Conservation (phyloP, 1,140 invertebrate genomes). For the Maniola jurtina region DNA sequence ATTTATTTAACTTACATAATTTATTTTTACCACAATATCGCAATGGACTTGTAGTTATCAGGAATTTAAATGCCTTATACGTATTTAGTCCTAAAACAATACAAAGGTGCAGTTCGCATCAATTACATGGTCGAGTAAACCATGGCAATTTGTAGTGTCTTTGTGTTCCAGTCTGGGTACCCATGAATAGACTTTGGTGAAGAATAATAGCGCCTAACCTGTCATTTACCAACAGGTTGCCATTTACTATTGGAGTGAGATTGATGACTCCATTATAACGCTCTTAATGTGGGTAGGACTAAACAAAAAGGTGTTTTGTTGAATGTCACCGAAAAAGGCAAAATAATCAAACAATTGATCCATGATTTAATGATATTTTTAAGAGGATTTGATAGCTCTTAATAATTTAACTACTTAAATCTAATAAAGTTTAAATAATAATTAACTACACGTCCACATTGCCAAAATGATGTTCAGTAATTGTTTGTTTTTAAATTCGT, state of each 20-base stretch:
- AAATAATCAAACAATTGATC: background rate
- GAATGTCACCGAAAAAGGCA: background rate
- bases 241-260: conserved; percentile 17
- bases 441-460: too few relatives aligned
- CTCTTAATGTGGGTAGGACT: conserved; percentile 1
- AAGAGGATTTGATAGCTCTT: too few relatives aligned
- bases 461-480: too few relatives aligned
- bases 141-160: conserved; percentile 39
- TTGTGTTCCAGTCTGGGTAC: conserved; percentile 42
- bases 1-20: too few relatives aligned
- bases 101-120: conserved; percentile 32
- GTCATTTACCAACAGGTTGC: conserved; percentile 22
- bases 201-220: conserved; percentile 18
- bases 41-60: background rate
- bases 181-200: conserved; percentile 19
- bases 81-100: conserved; percentile 16
- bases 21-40: too few relatives aligned
- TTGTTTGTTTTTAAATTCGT: too few relatives aligned
- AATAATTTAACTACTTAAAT: too few relatives aligned
- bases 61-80: background rate
- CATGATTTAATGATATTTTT: too few relatives aligned
- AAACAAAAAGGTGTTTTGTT: conserved; percentile 5
- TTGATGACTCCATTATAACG: conserved; percentile 24
- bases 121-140: conserved; percentile 57
- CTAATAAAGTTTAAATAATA: too few relatives aligned